Evolutionary conservation across 1,140 invertebrate species (phyloP), one percentile per base, ranked within the genome.

Genomic region (Matsumurasca onukii): DNA sequence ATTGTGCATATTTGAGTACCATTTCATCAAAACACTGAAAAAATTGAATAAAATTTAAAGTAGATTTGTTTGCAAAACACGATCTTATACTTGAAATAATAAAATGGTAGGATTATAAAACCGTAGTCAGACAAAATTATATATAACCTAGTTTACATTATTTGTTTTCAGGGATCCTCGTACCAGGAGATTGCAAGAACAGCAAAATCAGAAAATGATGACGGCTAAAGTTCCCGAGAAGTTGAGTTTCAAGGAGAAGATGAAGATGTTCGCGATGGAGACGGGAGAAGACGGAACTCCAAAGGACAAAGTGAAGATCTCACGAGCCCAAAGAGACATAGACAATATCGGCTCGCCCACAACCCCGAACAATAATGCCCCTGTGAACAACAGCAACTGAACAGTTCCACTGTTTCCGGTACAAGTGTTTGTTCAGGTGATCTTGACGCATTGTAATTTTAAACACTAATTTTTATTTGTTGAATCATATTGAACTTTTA

Each of bases 211-310:
- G 72, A 85, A 89, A 69, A 83, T 88, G 69, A 85, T 86, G 73
- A 74, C 84, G 80, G 83, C 86, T 80, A 77, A 82, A 75, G 77
- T 81, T 67, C 94, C 94, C 0, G 94, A 96, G 77, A 95, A 95
- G 75, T 81, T 97, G 12, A 92, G 90, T 63, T 97, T 97, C 77
- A 93, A 94, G 78, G 94, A 97, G 78, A 97, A 97, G 80, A 97
- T 97, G 93, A 95, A 95, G 80, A 95, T 97, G 93, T 97, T 97
- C 82, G 94, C 94, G 15, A 89, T 94, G 82, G 93, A 95, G 81
- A 92, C 92, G 0, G 93, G 93, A 27, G 93, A 96, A 79, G 85
- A 88, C 74, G 87, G 89, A 71, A 93, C 93, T 15, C 93, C 93
- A 49, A 90, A 92, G 79, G 93, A 95, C 77, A 95, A 95, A 83